Conservation (phyloP, 30 jellyfish, hydroid and myxozoan genomes). For the Aurelia sp. region DNA sequence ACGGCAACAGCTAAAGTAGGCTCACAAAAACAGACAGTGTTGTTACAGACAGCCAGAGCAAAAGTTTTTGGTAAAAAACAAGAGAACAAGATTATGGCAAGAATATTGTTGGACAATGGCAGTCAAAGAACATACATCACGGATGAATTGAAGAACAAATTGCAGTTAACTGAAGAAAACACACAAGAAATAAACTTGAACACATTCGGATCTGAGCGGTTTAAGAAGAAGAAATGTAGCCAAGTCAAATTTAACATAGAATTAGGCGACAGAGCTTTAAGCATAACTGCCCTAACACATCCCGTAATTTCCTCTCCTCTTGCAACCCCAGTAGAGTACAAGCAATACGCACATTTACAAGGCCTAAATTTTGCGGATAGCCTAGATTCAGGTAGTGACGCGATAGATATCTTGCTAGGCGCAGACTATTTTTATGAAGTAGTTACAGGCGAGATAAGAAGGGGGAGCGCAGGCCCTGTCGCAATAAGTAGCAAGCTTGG, state of each 20-base stretch:
- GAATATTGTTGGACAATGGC: conserved; percentile 52
- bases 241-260: conserved; percentile 41
- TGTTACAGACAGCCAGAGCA: conserved; percentile 41
- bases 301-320: conserved; percentile 9
- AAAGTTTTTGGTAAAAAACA: neutral
- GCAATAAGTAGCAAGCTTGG: conserved; percentile 48
- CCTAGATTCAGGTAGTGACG: neutral
- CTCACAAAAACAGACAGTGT: neutral
- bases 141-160: conserved; percentile 30
- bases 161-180: conserved; percentile 3
- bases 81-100: conserved; percentile 1
- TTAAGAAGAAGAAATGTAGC: conserved; percentile 14
- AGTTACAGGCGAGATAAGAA: conserved; percentile 35
- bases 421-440: conserved; percentile 27
- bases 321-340: neutral
- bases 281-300: neutral
- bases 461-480: conserved; percentile 41
- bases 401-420: conserved; percentile 27
- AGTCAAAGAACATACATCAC: conserved; percentile 65
- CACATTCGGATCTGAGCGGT: conserved; percentile 51
- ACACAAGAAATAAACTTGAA: conserved; percentile 30
- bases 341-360: conserved; percentile 19
- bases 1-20: conserved; percentile 24
- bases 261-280: neutral
- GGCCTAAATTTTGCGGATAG: conserved; percentile 17